A percentile compares a stretch with the other conserved stretches of the same genome.
phyloP scores from a whole-genome alignment of 2,888 invertebrate genomes.

The Xanthia icteritia region DNA sequence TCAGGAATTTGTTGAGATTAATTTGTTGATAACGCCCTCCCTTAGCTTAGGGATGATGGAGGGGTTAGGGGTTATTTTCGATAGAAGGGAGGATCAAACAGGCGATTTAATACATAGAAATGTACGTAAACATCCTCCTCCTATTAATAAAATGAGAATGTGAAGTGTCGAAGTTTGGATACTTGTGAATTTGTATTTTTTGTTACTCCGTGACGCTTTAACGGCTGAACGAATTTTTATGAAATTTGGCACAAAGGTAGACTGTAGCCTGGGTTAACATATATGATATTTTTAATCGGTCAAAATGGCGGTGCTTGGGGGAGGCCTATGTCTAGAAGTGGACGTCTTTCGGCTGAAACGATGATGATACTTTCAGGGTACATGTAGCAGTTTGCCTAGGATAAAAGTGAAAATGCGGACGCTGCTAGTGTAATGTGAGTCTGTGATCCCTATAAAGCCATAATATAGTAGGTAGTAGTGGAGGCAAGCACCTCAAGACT shows the following conservation, averaged over 20 bases:
- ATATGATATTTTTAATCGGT: not conserved
- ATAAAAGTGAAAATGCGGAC: not conserved
- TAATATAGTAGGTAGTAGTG: not conserved
- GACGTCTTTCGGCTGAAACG: too few relatives aligned
- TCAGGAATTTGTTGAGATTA: slow-evolving; percentile 44
- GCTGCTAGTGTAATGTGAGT: not conserved
- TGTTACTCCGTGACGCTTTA: not conserved
- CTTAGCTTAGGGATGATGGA: slow-evolving; percentile 2
- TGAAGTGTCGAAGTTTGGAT: slow-evolving; percentile 5
- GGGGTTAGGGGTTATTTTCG: slow-evolving; percentile 24
- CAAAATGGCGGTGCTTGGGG: too few relatives aligned
- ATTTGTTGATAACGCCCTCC: slow-evolving; percentile 38
- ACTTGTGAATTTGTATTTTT: not conserved
- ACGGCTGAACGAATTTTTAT: not conserved
- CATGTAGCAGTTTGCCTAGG: not conserved
- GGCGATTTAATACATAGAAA: slow-evolving; percentile 7
- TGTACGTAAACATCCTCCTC: slow-evolving; percentile 9
- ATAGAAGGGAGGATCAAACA: slow-evolving; percentile 21
- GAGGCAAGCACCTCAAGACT: slow-evolving; percentile 5
- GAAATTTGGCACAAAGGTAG: not conserved
- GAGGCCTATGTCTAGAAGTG: too few relatives aligned
- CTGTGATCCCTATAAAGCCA: not conserved
- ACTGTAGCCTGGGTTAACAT: not conserved
- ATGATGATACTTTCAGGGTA: too few relatives aligned
- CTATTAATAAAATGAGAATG: not conserved